Conservation (phyloP, 1,140 invertebrate genomes). For the Galendromus occidentalis region DNA sequence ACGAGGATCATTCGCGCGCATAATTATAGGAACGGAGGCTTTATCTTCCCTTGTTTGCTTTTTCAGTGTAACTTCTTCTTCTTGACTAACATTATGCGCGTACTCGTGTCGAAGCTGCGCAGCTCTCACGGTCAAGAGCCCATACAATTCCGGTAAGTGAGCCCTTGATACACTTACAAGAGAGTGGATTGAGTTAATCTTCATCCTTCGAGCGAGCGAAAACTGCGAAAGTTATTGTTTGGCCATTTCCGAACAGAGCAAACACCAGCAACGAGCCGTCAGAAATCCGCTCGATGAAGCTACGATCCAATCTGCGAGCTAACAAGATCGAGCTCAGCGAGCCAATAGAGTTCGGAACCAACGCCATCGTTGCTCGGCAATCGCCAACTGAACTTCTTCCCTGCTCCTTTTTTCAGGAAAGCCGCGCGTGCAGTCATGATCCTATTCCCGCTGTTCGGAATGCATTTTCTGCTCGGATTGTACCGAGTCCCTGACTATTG, state of each 20-base stretch:
- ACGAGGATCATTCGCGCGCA: background rate
- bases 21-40: constrained; percentile 7
- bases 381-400: no score
- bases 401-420: constrained; percentile 26
- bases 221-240: no score
- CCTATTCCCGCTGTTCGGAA: constrained; percentile 37
- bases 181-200: no score
- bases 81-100: constrained; percentile 34
- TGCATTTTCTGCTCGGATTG: constrained; percentile 35
- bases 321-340: no score
- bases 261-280: background rate
- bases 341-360: no score
- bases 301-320: background rate
- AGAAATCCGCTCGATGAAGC: background rate
- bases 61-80: constrained; percentile 34
- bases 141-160: constrained; percentile 36
- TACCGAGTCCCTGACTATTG: constrained; percentile 29
- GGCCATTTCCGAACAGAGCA: no score
- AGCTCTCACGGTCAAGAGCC: constrained; percentile 33
- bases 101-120: constrained; percentile 35
- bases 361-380: no score
- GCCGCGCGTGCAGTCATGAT: constrained; percentile 37
- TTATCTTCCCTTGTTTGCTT: background rate
- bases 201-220: no score
- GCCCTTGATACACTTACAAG: background rate